Base-by-base conservation (phyloP, 92 coral and sea anemone species). In the Porites lobata region DNA sequence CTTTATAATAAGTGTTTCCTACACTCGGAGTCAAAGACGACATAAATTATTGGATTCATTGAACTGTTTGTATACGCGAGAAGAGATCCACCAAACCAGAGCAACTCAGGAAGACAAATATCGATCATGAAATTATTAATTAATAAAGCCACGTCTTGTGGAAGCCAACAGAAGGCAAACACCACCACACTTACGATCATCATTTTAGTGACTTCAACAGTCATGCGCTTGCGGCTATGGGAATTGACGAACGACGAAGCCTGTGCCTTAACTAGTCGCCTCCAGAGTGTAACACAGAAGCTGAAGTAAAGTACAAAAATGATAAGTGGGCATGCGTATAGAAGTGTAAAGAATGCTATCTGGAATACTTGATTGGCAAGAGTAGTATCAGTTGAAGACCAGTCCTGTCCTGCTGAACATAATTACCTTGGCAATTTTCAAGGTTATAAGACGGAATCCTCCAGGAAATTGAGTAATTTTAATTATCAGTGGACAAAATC, bases 311-410 rank as follows among this genome's bases (percentile, higher is more conserved):
- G 75, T 22, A 91, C 65, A 6, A 81, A 79, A 56, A 93, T 93
- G 58, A 91, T 24, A 10, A 93, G 90, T 12, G 96, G 96, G 69
- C 89, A 67, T 50, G 87, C 79, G 64, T 91, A 93, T 80, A 81
- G 52, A 47, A 75, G 51, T 15, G 77, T 74, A 47, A 93, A 91
- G n/a, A 91, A 87, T 54, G 91, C 78, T 4, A 89, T 76, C 77
- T 91, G 92, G 65, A 85, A 94, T 51, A 89, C 77, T 75, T 81
- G 90, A 26, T 84, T 72, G 1, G 94, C 84, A 50, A 32, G 13
- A 0, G 62, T 69, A 22, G 87, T 77, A 66, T 90, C 90, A 20
- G 83, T 83, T 17, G 96, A 92, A 22, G 88, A 54, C 96, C 96
- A 71, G 24, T 22, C 24, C 24, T 22, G 1, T 21, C 22, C 86